A percentile compares a stretch with the other conserved stretches of the same genome.
These are phyloP conservation scores for Jacana jacana DNA, from an alignment of 2,113 vertebrate genomes.

Conservation along the genomic window DNA sequence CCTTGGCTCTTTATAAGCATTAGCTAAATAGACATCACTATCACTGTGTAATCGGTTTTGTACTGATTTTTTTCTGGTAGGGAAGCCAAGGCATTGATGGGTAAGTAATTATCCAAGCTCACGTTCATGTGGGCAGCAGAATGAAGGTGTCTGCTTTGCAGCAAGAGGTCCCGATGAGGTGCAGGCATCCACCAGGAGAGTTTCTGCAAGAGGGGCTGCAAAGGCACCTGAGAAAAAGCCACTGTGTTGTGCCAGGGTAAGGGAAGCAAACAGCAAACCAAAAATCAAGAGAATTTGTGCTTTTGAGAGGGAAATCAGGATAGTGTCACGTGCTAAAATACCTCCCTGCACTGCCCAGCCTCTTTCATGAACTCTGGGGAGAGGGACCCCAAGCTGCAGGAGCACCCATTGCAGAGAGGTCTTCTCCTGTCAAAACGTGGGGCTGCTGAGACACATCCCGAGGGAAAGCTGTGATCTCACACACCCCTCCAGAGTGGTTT, in stretches of 20 bases:
- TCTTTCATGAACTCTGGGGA: background rate
- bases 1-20: background rate
- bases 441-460: background rate
- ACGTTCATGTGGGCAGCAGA: background rate
- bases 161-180: background rate
- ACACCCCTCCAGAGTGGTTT: background rate
- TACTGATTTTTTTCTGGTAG: background rate
- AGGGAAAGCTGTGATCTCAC: background rate
- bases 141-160: background rate
- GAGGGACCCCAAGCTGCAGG: background rate
- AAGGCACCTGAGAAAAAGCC: background rate
- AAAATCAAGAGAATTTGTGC: rapidly evolving
- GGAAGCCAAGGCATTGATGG: background rate
- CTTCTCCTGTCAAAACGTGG: background rate
- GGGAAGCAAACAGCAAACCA: background rate
- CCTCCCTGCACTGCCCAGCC: background rate
- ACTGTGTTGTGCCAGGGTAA: background rate
- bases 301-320: background rate
- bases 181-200: background rate
- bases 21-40: background rate
- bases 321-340: background rate
- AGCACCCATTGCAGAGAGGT: background rate
- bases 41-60: background rate
- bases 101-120: background rate
- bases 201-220: background rate